Conservation (phyloP, 2,888 invertebrate genomes). For the Drepana falcataria region DNA sequence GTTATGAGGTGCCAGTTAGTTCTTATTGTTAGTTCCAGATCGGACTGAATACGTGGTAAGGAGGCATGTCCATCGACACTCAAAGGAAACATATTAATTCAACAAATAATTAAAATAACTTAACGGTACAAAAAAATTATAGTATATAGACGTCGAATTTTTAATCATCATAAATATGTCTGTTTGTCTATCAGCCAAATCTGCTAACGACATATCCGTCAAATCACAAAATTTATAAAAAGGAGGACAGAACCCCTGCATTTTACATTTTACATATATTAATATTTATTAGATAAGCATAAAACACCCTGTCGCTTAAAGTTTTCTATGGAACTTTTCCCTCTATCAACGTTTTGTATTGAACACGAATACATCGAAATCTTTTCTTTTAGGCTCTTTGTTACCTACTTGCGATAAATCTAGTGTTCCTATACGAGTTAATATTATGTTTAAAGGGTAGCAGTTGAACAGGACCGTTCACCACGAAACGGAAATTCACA, state of each 20-base stretch:
- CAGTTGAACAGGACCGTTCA: conserved; percentile 44
- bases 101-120: conserved; percentile 53
- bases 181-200: no score
- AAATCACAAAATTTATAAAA: no score
- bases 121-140: conserved; percentile 30
- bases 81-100: conserved; percentile 52
- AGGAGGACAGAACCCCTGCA: no score
- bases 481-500: conserved; percentile 71
- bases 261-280: no score
- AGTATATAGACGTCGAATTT: no score
- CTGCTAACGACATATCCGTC: no score
- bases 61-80: conserved; percentile 58
- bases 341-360: background rate
- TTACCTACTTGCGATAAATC: conserved; percentile 13
- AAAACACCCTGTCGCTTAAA: no score
- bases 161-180: no score
- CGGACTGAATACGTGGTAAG: conserved; percentile 73
- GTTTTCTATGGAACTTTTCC: conserved; percentile 4
- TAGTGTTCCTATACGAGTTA: conserved; percentile 26
- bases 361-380: background rate
- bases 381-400: conserved; percentile 16
- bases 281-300: no score
- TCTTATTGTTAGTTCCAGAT: conserved; percentile 69
- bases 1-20: conserved; percentile 64
- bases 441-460: conserved; percentile 34